Evolutionary conservation across 2,113 vertebrate genomes (phyloP).

Genomic region (Platanista minor): DNA sequence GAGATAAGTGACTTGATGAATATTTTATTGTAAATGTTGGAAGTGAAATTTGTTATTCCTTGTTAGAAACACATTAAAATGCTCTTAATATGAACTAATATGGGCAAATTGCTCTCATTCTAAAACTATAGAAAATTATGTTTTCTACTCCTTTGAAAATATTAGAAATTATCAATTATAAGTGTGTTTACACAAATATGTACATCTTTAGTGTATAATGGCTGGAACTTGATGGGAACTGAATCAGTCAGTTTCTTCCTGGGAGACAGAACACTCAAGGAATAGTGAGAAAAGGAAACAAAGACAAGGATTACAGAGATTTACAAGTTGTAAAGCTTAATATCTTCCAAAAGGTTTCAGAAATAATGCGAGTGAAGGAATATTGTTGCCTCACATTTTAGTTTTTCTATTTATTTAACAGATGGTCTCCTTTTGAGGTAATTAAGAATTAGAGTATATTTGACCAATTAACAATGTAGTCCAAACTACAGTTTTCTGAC

Average conservation of each 20-base stretch:
- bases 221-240: neutral
- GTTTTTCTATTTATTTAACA: neutral
- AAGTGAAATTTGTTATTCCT: neutral
- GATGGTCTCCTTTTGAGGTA: neutral
- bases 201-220: neutral
- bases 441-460: neutral
- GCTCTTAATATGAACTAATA: neutral
- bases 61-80: neutral
- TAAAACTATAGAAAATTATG: neutral
- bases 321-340: neutral
- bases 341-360: neutral
- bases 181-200: neutral
- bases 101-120: neutral
- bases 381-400: neutral
- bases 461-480: neutral
- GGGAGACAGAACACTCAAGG: neutral
- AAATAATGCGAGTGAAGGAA: neutral
- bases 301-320: neutral
- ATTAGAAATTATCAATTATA: neutral
- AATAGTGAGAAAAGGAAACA: neutral
- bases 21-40: neutral
- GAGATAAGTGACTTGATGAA: slow-evolving; percentile 5
- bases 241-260: neutral
- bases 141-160: neutral
- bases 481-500: neutral